Evolutionary conservation across 2,113 vertebrate species (phyloP), one percentile per base, ranked within the genome.

Genomic region (Panurus biarmicus): DNA sequence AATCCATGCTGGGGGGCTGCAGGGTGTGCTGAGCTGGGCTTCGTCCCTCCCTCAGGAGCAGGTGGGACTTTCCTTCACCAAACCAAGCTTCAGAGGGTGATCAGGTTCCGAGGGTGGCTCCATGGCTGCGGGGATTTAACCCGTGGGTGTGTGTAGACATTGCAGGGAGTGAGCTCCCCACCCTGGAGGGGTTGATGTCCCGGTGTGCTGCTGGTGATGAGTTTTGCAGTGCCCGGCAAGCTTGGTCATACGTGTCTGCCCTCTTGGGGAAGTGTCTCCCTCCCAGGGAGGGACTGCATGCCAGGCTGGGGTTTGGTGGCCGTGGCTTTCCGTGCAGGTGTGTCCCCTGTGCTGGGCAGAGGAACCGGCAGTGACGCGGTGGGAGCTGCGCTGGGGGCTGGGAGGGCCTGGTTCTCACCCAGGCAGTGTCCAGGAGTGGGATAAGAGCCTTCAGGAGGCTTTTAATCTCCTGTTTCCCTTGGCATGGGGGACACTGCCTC

Each of bases 151-250:
- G 13, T 12, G 61, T 1, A 33, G 65, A 6, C 5, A 0, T 5
- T 5, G 36, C 38, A 24, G 51, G 20, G 22, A 44, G 14, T 0
- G 19, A 44, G 44, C 4, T 86, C 48, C 35, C 71, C 48, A 10
- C 26, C 35, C 48, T 2, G 4, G 7, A 33, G 60, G 16, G 29
- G 44, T 1, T 25, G 35, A 1, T 15, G 71, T 69, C 62, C 57
- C 1, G 0, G 2, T 5, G 20, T 5, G 13, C 29, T 1, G 2
- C 56, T 28, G 2, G 51, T 28, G 56, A 1, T 15, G 69, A 28
- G 26, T 10, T 84, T 44, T 1, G 12, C 0, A 1, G 70, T 26
- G 60, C 47, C 36, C 1, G 1, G n/a, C 0, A 1, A 64, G 56
- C 65, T 25, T 6, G 28, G 77, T 16, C 6, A 2, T 3, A 2